Base-by-base conservation (phyloP, 1,140 invertebrate genomes). In the Cataglyphis hispanica region DNA sequence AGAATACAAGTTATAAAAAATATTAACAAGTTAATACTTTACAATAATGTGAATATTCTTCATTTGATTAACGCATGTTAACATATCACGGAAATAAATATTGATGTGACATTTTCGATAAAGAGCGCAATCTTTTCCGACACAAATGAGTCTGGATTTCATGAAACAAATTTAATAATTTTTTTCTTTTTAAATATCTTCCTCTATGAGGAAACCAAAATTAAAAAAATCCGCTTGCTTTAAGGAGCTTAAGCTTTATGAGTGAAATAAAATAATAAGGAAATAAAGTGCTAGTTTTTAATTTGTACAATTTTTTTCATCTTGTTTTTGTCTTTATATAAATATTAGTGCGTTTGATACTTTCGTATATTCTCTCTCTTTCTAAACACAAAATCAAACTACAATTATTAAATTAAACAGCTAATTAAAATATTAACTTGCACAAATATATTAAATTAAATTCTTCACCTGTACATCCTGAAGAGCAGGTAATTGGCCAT, bases 401-500 rank as follows among this genome's bases (percentile, higher is more conserved):
- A 11, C 4, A 60, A 60, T 8, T 34, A 19, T 13, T 19, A 34
- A n/a, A 74, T 34, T 74, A 34, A 10, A 27, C 7, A 50, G 16
- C 10, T 50, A 50, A 46, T 13, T 11, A 56, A 6, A 74, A 74
- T 10, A 1, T 3, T 19, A 5, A 74, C 1, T 34, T 5, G 25
- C 5, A 27, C 16, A 5, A 53, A 50, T 58, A 76, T 2, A 7
- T 60, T 22, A 40, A 75, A 75, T 58, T 76, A 31, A 22, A 63
- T 0, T n/a, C 19, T 53, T 70, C 8, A 80, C 77, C 46, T 94
- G 40, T 96, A 95, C 89, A 97, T 95, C 0, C 96, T 93, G 91
- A 97, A 97, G 5, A 96, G 93, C 11, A 97, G 91, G 91, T 96
- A 96, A 91, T 97, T 97, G 0, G 97, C 96, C 87, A 97, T 96